Conservation (phyloP, 2,797 vertebrate genomes). For the Fringilla coelebs region DNA sequence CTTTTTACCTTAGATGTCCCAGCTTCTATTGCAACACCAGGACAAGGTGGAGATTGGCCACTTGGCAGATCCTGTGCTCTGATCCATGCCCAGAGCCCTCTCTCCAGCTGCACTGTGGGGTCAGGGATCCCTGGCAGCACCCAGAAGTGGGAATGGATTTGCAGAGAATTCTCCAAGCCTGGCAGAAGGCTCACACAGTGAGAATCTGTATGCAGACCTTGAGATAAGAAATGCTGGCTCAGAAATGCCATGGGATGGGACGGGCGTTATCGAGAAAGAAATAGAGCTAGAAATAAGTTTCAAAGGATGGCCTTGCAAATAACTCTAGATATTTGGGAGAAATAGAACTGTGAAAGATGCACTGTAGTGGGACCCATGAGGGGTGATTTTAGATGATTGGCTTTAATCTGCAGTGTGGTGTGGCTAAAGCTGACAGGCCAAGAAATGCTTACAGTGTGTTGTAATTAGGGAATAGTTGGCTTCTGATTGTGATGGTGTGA, state of each 20-base stretch:
- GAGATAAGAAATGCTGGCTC: not conserved
- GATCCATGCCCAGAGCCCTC: rapidly evolving
- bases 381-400: not conserved
- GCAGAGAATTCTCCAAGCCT: not conserved
- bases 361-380: not conserved
- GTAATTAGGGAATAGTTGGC: not conserved
- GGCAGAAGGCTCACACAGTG: not conserved
- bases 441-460: too few relatives aligned
- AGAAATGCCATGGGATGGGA: not conserved
- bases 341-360: not conserved
- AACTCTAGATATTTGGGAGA: not conserved
- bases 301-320: not conserved
- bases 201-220: not conserved
- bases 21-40: too few relatives aligned
- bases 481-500: not conserved
- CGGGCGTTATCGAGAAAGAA: not conserved
- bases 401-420: not conserved
- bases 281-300: not conserved
- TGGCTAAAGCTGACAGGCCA: not conserved
- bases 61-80: not conserved
- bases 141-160: not conserved
- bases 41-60: rapidly evolving
- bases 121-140: not conserved
- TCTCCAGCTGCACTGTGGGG: rapidly evolving
- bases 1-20: too few relatives aligned